phyloP scores from a whole-genome alignment of 2,797 vertebrate species.

The Pogonophryne albipinna region DNA sequence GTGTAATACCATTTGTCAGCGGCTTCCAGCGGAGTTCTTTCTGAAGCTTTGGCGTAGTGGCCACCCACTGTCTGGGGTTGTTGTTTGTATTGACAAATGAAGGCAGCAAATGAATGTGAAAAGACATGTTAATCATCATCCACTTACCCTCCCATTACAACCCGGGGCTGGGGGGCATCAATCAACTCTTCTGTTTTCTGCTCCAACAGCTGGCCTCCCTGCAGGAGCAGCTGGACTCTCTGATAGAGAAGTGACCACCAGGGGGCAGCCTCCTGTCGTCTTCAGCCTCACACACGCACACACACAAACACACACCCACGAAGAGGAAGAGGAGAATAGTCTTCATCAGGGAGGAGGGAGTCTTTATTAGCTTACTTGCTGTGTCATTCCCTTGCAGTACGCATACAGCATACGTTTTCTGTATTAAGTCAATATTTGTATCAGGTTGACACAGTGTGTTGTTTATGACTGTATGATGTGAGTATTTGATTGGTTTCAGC shows the following conservation, averaged over 20 bases:
- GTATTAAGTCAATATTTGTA: conserved; percentile 5
- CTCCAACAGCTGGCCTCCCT: conserved; percentile 87
- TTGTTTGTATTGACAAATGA: conserved; percentile 70
- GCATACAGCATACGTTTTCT: conserved; percentile 16
- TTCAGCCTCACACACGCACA: conserved; percentile 7
- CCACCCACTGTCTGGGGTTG: conserved; percentile 52
- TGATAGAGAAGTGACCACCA: conserved; percentile 88
- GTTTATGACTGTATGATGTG: conserved; percentile 32
- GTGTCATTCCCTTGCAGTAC: conserved; percentile 50
- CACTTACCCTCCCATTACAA: conserved; percentile 79
- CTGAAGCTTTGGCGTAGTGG: conserved; percentile 10
- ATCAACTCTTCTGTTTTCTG: conserved; percentile 74
- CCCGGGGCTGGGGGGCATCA: conserved; percentile 67
- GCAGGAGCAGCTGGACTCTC: conserved; percentile 89
- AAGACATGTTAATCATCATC: conserved; percentile 78
- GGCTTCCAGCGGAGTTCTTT: conserved; percentile 12
- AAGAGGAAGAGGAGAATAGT: conserved; percentile 26
- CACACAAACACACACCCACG: not conserved
- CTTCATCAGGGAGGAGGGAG: conserved; percentile 37
- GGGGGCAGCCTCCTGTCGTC: conserved; percentile 75
- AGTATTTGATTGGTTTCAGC: conserved; percentile 8
- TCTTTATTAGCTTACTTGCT: conserved; percentile 51
- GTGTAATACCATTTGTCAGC: conserved; percentile 46
- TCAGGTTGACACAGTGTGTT: conserved; percentile 13
- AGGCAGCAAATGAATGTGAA: conserved; percentile 63